phyloP scores from a whole-genome alignment of 2,797 vertebrate genomes.

The Sciurus carolinensis region DNA sequence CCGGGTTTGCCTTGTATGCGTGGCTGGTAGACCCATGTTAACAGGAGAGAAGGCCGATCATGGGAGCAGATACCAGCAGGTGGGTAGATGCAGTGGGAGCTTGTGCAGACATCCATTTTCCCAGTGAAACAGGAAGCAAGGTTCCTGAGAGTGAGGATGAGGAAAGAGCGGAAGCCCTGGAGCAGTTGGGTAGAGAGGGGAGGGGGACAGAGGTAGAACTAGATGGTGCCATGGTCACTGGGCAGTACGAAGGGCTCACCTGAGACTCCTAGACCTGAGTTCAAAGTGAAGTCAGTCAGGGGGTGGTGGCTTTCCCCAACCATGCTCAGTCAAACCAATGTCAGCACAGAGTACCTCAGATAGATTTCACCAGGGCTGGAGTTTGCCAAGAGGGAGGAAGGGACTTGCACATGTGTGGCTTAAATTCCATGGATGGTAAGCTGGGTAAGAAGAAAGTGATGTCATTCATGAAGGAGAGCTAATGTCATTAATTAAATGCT shows the following conservation, averaged over 20 bases:
- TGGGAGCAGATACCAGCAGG: neutral
- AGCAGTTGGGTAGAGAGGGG: neutral
- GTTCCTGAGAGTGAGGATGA: neutral
- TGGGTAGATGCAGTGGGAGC: accelerated
- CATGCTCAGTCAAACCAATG: neutral
- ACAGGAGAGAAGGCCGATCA: neutral
- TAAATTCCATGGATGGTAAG: neutral
- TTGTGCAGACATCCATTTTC: neutral
- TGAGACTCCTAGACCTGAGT: neutral
- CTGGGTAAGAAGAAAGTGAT: neutral
- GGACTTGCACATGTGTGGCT: neutral
- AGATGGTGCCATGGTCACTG: neutral
- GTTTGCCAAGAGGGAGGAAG: too few relatives aligned
- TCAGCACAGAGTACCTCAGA: neutral
- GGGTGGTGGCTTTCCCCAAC: neutral
- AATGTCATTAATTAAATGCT: neutral
- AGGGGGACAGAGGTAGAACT: neutral
- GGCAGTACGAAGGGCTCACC: neutral
- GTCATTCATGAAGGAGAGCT: neutral
- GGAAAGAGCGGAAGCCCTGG: neutral
- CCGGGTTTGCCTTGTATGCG: accelerated
- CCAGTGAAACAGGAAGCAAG: neutral
- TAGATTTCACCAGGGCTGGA: neutral
- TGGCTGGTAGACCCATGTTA: neutral
- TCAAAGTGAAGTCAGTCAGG: neutral